These are phyloP conservation scores for Furcifer pardalis DNA, from an alignment of 2,797 vertebrate species.

Conservation along the genomic window DNA sequence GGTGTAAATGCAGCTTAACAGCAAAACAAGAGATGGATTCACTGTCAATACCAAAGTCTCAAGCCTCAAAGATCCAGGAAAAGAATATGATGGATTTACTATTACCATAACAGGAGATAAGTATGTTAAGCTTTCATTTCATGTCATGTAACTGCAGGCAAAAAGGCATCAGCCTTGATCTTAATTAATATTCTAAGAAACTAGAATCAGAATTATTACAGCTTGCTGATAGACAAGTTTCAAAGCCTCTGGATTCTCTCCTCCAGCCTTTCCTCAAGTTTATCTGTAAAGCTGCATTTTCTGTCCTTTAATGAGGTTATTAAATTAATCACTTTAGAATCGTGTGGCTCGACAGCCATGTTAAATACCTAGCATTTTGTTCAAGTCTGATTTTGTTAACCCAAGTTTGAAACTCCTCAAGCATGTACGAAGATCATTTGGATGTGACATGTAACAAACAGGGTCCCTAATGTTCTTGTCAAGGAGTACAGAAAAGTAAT, in stretches of 20 bases:
- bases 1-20: slow-evolving; percentile 94
- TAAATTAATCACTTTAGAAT: background rate
- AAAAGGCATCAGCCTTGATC: background rate
- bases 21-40: slow-evolving; percentile 98
- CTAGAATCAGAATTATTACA: background rate
- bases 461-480: background rate
- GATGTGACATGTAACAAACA: background rate
- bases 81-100: slow-evolving; percentile 95
- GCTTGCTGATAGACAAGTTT: background rate
- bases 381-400: background rate
- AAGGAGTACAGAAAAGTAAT: background rate
- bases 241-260: background rate
- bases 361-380: background rate
- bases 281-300: background rate
- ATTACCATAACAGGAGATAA: slow-evolving; percentile 98
- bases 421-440: background rate
- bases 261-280: background rate
- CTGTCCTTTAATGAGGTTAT: background rate
- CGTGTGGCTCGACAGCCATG: background rate
- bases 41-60: slow-evolving; percentile 97
- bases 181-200: background rate
- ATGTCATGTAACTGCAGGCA: background rate
- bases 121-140: slow-evolving; percentile 72
- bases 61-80: slow-evolving; percentile 91
- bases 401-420: background rate